A percentile compares a stretch with the other conserved stretches of the same genome.
These are phyloP conservation scores for Epirrhoe tristata DNA, from an alignment of 2,888 invertebrate species.

Conservation along the genomic window DNA sequence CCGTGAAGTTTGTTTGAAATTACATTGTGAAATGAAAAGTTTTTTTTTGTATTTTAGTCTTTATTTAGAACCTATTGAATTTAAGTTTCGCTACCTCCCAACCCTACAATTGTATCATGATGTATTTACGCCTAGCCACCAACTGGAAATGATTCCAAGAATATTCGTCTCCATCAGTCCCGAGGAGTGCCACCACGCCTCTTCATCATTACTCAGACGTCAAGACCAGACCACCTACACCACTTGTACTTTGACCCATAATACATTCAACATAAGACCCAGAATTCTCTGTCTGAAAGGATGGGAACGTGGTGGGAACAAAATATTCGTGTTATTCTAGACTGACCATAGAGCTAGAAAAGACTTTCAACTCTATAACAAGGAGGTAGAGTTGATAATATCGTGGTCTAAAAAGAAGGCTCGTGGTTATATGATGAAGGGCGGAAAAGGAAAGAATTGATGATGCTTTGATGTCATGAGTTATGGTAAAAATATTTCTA, in stretches of 20 bases:
- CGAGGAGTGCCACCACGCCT: slow-evolving; percentile 22
- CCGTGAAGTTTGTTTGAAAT: no score
- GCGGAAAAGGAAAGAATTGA: slow-evolving; percentile 38
- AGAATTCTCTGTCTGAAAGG: slow-evolving; percentile 7
- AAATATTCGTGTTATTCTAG: slow-evolving; percentile 20
- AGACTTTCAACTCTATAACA: slow-evolving; percentile 3
- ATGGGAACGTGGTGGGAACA: no score
- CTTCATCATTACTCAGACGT: slow-evolving; percentile 26
- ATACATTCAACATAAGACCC: neutral
- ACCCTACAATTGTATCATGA: neutral
- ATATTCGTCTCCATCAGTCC: slow-evolving; percentile 27
- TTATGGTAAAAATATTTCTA: slow-evolving; percentile 21
- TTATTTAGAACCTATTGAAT: no score
- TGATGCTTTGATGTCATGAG: slow-evolving; percentile 36
- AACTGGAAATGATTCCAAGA: slow-evolving; percentile 15
- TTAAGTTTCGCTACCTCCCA: no score
- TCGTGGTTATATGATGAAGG: slow-evolving; percentile 31
- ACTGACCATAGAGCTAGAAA: neutral
- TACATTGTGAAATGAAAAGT: no score
- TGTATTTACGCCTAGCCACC: slow-evolving; percentile 10
- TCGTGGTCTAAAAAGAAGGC: neutral
- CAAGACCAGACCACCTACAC: slow-evolving; percentile 13
- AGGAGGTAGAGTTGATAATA: slow-evolving; percentile 4
- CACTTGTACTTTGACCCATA: slow-evolving; percentile 3
- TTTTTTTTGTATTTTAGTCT: no score